phyloP scores from a whole-genome alignment of 2,113 vertebrate species.

The Chlorodrepanis virens region DNA sequence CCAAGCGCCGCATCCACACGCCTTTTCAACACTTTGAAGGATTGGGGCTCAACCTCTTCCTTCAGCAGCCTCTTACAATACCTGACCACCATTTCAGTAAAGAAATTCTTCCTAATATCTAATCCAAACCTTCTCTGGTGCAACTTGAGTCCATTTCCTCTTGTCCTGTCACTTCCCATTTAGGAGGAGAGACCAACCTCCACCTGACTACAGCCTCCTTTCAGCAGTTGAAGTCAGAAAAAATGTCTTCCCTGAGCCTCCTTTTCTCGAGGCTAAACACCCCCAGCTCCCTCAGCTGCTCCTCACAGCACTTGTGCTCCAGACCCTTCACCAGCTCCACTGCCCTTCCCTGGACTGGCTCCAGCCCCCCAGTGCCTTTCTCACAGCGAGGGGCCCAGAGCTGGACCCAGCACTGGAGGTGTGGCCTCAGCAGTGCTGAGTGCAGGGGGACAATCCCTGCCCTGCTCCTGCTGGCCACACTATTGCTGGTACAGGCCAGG shows the following conservation, averaged over 20 bases:
- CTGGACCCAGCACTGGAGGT: not conserved
- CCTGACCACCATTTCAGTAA: not conserved
- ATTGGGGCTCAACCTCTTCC: not conserved
- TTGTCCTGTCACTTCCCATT: not conserved
- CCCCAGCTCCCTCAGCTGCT: not conserved
- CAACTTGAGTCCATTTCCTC: not conserved
- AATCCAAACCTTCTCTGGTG: not conserved
- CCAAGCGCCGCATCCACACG: accelerated
- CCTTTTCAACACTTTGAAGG: not conserved
- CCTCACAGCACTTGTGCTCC: not conserved
- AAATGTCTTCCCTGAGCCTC: not conserved
- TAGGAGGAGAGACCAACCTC: not conserved
- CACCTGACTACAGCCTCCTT: not conserved
- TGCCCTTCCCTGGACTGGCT: not conserved
- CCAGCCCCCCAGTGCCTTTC: not conserved
- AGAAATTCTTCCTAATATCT: not conserved
- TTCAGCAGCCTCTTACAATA: not conserved
- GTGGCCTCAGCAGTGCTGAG: not conserved
- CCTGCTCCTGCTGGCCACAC: not conserved
- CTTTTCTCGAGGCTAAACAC: not conserved
- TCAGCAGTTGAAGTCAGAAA: not conserved
- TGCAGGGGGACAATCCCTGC: not conserved
- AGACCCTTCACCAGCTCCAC: accelerated
- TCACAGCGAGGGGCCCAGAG: not conserved
- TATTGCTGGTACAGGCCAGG: not conserved